Evolutionary conservation across 23 tunicate genomes (phyloP).

Genomic region (Clavelina lepadiformis): DNA sequence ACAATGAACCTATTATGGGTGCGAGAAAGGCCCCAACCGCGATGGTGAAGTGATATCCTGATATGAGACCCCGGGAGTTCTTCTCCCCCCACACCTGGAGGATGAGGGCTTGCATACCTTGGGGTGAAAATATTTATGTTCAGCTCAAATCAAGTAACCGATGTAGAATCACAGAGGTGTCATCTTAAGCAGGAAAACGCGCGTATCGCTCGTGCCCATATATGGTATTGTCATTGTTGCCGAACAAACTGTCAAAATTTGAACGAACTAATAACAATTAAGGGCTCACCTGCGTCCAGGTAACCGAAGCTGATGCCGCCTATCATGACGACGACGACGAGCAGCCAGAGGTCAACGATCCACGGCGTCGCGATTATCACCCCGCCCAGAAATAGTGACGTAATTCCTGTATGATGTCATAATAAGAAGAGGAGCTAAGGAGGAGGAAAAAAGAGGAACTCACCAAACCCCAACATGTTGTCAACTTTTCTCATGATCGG

Average conservation of each 20-base stretch:
- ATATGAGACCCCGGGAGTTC: slow-evolving; percentile 69
- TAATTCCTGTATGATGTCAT: slow-evolving; percentile 43
- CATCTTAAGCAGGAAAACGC: not conserved
- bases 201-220: not conserved
- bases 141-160: too few relatives aligned
- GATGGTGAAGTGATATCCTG: slow-evolving; percentile 89
- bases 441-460: not conserved
- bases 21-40: slow-evolving; percentile 93
- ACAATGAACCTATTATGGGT: slow-evolving; percentile 65
- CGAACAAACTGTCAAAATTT: too few relatives aligned
- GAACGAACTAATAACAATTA: too few relatives aligned
- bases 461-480: slow-evolving; percentile 70
- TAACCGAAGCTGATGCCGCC: slow-evolving; percentile 88
- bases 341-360: slow-evolving; percentile 76
- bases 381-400: slow-evolving; percentile 47
- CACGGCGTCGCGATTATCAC: slow-evolving; percentile 85
- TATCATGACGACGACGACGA: slow-evolving; percentile 72
- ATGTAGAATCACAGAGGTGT: too few relatives aligned
- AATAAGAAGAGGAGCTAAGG: too few relatives aligned
- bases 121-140: not conserved
- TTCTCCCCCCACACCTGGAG: slow-evolving; percentile 88
- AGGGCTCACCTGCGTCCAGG: slow-evolving; percentile 82
- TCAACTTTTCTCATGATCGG: slow-evolving; percentile 55
- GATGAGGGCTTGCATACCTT: slow-evolving; percentile 96
- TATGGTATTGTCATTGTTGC: not conserved